A percentile compares a stretch with the other conserved stretches of the same genome.
phyloP scores from a whole-genome alignment of 2,888 invertebrate species.

The Amorpha juglandis region DNA sequence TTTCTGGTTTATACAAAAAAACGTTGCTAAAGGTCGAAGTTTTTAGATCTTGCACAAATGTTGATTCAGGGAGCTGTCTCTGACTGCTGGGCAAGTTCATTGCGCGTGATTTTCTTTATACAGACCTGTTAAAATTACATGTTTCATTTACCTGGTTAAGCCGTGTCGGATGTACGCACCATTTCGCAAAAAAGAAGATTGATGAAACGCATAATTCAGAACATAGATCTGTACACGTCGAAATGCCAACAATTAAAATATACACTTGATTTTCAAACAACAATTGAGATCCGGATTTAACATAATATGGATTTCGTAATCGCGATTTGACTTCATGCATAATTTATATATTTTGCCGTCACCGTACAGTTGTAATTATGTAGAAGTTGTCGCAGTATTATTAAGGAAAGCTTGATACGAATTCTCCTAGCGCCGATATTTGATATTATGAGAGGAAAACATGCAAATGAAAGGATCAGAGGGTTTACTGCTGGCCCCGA shows the following conservation, averaged over 20 bases:
- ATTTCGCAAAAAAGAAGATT: too few species aligned
- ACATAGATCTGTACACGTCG: conserved; percentile 13
- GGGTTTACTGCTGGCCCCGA: conserved; percentile 40
- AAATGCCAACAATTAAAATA: conserved; percentile 30
- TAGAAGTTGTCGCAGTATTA: conserved; percentile 62
- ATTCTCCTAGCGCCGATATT: conserved; percentile 53
- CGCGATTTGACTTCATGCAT: conserved; percentile 67
- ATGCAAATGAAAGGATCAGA: conserved; percentile 73
- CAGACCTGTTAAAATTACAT: too few species aligned
- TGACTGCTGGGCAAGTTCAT: too few species aligned
- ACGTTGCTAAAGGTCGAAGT: too few species aligned
- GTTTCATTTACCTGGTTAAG: too few species aligned
- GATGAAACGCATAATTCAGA: too few species aligned
- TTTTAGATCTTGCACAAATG: too few species aligned
- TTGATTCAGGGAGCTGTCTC: too few species aligned
- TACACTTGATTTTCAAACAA: background rate
- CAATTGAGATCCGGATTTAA: conserved; percentile 31
- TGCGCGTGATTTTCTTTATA: too few species aligned
- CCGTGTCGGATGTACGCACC: too few species aligned
- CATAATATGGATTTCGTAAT: conserved; percentile 52
- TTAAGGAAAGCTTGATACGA: conserved; percentile 57
- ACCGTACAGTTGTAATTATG: conserved; percentile 58
- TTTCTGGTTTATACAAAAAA: too few species aligned
- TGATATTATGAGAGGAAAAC: conserved; percentile 68
- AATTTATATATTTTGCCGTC: conserved; percentile 58